Evolutionary conservation across 2,888 invertebrate genomes (phyloP).

Genomic region (Thelaira solivaga): DNA sequence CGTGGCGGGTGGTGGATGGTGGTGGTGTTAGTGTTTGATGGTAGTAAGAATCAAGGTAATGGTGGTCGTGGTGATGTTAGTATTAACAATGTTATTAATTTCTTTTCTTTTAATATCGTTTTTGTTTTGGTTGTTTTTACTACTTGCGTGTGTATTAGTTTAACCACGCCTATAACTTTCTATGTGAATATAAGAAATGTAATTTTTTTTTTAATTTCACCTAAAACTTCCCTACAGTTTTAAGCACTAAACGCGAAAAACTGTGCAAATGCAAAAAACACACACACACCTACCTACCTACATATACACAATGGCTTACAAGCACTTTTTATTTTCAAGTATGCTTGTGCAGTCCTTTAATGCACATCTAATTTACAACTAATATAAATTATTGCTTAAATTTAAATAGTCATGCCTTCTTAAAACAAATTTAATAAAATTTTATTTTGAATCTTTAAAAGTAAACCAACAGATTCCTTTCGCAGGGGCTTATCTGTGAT

Average conservation of each 20-base stretch:
- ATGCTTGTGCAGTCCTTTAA: too few relatives aligned
- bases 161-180: conserved; percentile 45
- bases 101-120: conserved; percentile 19
- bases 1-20: neutral
- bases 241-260: too few relatives aligned
- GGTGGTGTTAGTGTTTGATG: neutral
- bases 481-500: too few relatives aligned
- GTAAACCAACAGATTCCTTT: too few relatives aligned
- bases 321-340: neutral
- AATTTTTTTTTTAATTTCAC: conserved; percentile 11
- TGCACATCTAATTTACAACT: too few relatives aligned
- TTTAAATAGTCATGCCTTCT: too few relatives aligned
- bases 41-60: neutral
- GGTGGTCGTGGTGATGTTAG: neutral
- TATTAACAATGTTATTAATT: conserved; percentile 23
- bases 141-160: neutral
- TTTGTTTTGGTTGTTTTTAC: neutral
- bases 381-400: too few relatives aligned
- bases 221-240: neutral
- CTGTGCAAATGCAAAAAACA: neutral
- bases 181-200: conserved; percentile 14
- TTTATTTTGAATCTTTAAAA: too few relatives aligned
- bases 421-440: too few relatives aligned
- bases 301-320: neutral
- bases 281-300: neutral